Percentiles rank a stretch among this genome's conserved stretches.
Evolutionary conservation across 2,113 vertebrate species (phyloP).

Genomic region (Tragelaphus buxtoni): DNA sequence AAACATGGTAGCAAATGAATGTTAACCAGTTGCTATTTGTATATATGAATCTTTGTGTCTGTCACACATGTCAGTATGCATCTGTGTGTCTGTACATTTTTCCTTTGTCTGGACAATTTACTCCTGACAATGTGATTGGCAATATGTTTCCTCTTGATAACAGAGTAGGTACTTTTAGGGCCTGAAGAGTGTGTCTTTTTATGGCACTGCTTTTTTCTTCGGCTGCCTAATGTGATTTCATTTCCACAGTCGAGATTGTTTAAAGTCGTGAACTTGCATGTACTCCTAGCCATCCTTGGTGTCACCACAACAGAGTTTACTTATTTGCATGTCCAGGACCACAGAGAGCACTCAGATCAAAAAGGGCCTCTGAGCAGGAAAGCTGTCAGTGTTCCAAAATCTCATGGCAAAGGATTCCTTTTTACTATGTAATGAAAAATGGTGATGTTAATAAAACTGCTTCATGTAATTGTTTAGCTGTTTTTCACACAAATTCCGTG

Average conservation of each 20-base stretch:
- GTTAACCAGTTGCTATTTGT: neutral
- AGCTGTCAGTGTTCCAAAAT: neutral
- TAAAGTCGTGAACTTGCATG: neutral
- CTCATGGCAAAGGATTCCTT: neutral
- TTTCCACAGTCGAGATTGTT: neutral
- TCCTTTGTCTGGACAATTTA: neutral
- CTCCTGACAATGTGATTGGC: neutral
- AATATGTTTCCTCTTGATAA: slow-evolving; percentile 5
- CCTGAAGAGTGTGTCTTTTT: neutral
- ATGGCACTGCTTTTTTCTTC: neutral
- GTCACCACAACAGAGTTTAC: neutral
- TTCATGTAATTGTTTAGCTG: neutral
- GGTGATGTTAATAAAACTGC: neutral
- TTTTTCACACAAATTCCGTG: neutral
- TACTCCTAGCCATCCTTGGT: neutral
- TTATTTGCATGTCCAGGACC: neutral
- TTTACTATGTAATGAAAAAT: neutral
- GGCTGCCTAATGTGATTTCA: neutral
- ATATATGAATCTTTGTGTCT: neutral
- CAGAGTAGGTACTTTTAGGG: neutral
- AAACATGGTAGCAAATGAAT: neutral
- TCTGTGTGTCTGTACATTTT: neutral
- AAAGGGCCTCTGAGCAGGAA: neutral
- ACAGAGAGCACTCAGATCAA: neutral
- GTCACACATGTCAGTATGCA: neutral